Evolutionary conservation across 1,140 invertebrate species (phyloP).

Genomic region (Phortica variegata): DNA sequence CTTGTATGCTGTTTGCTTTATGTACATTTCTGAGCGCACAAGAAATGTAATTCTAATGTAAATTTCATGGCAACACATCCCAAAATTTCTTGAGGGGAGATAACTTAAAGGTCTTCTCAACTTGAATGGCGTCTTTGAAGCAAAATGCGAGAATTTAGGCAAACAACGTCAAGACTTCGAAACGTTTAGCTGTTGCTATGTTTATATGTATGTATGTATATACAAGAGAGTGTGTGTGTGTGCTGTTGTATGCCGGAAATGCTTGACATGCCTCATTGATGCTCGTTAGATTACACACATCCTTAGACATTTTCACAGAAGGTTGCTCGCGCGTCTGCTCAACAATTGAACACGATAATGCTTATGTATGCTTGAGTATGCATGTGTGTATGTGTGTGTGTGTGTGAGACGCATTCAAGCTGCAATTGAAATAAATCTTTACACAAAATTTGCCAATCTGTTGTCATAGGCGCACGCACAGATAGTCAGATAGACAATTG

Average conservation of each 20-base stretch:
- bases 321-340: background rate
- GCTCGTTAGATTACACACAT: slow-evolving; percentile 39
- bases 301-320: slow-evolving; percentile 17
- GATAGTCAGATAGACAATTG: no score
- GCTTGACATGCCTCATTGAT: slow-evolving; percentile 50
- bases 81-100: slow-evolving; percentile 25
- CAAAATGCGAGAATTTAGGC: background rate
- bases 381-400: no score
- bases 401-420: no score
- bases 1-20: background rate
- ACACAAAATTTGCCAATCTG: slow-evolving; percentile 48
- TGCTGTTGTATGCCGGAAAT: slow-evolving; percentile 44
- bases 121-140: slow-evolving; percentile 9
- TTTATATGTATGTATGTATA: background rate
- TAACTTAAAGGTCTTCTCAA: slow-evolving; percentile 19
- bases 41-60: slow-evolving; percentile 43
- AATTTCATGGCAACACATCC: slow-evolving; percentile 50
- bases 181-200: background rate
- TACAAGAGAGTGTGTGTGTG: slow-evolving; percentile 5
- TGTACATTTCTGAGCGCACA: slow-evolving; percentile 7
- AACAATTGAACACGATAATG: slow-evolving; percentile 1
- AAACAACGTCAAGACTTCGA: background rate
- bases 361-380: slow-evolving; percentile 23
- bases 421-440: slow-evolving; percentile 49
- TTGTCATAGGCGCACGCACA: slow-evolving; percentile 24